Percentiles rank a stretch among this genome's conserved stretches.
Evolutionary conservation across 2,113 vertebrate genomes (phyloP).

Genomic region (Struthio camelus): DNA sequence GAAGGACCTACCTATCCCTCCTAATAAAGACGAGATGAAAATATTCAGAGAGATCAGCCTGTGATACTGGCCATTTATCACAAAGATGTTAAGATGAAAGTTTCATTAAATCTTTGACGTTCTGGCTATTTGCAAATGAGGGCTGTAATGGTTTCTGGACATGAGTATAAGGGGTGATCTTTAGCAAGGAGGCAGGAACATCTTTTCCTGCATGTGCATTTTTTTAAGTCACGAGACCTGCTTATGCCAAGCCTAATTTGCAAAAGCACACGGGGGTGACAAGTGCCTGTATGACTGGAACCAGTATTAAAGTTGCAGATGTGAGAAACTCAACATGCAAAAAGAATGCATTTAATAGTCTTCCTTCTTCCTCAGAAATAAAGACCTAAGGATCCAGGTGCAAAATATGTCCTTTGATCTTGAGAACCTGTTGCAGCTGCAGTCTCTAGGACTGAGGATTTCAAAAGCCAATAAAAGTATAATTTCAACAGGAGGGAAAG

Average conservation of each 20-base stretch:
- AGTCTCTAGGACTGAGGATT: neutral
- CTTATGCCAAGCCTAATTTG: neutral
- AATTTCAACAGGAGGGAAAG: neutral
- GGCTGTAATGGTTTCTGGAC: neutral
- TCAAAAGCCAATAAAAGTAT: conserved; percentile 16
- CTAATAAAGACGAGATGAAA: neutral
- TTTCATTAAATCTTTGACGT: neutral
- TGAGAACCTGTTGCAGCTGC: neutral
- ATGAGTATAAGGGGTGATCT: neutral
- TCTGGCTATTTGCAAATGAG: neutral
- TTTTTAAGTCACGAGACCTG: neutral
- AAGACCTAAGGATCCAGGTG: neutral
- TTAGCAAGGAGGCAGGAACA: neutral
- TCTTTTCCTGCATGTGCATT: neutral
- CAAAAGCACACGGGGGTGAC: conserved; percentile 6
- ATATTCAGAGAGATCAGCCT: neutral
- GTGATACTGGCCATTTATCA: conserved; percentile 1
- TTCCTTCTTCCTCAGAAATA: neutral
- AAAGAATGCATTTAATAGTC: neutral
- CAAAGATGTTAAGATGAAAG: conserved; percentile 7
- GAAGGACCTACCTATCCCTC: neutral
- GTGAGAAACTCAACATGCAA: neutral
- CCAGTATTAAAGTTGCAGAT: neutral
- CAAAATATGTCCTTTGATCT: neutral
- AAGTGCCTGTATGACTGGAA: conserved; percentile 10